Conservation (phyloP, 2,888 invertebrate species). For the Didymodactylos carnosus region DNA sequence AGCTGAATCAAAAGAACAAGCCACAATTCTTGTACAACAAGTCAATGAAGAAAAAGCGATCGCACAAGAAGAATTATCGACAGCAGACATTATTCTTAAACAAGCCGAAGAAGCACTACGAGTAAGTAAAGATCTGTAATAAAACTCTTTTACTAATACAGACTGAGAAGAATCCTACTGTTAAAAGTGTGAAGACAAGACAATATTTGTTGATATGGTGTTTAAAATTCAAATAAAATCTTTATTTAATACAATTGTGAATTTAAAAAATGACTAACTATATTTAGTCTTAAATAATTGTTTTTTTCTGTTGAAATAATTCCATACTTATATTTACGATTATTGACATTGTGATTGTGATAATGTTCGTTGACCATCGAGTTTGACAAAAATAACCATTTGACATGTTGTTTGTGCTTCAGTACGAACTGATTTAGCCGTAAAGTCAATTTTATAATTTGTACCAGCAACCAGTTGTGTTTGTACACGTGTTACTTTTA, state of each 20-base stretch:
- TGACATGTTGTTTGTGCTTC: neutral
- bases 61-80: conserved; percentile 27
- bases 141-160: conserved; percentile 63
- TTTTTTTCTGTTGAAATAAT: no score
- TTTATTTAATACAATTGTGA: no score
- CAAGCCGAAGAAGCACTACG: conserved; percentile 30
- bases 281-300: no score
- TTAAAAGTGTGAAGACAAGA: no score
- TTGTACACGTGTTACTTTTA: neutral
- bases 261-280: no score
- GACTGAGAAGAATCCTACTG: conserved; percentile 51
- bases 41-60: conserved; percentile 26
- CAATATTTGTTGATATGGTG: no score
- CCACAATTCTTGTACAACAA: conserved; percentile 28
- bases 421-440: neutral
- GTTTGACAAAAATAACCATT: neutral
- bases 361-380: no score
- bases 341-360: no score
- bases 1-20: conserved; percentile 20
- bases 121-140: conserved; percentile 17
- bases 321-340: no score
- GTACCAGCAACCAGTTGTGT: neutral
- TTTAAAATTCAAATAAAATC: no score
- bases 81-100: conserved; percentile 29
- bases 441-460: neutral